These are phyloP conservation scores for Lagria hirta DNA, from an alignment of 2,888 invertebrate species.

Conservation along the genomic window DNA sequence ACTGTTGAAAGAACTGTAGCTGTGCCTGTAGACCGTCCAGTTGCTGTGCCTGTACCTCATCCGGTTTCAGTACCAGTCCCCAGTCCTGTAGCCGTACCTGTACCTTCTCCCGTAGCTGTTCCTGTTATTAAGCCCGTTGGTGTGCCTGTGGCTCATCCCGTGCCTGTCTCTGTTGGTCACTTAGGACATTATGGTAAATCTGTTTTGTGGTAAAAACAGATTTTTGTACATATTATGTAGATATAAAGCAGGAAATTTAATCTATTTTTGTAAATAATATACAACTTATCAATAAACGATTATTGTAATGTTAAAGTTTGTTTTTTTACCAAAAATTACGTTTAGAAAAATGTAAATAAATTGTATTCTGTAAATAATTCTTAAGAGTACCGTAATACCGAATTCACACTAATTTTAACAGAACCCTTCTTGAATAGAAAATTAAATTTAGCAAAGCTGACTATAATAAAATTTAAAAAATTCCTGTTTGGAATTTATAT, in stretches of 20 bases:
- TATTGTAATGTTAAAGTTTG: too few species aligned
- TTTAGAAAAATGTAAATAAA: too few species aligned
- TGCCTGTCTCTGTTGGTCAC: conserved; percentile 53
- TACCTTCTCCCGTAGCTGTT: conserved; percentile 43
- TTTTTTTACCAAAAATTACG: too few species aligned
- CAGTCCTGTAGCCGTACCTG: conserved; percentile 43
- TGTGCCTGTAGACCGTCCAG: conserved; percentile 60
- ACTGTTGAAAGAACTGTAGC: conserved; percentile 58
- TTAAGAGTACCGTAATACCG: too few species aligned
- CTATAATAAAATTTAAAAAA: too few species aligned
- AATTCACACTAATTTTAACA: too few species aligned
- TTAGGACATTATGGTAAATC: not conserved
- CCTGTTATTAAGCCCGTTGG: conserved; percentile 41
- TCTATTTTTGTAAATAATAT: conserved; percentile 22
- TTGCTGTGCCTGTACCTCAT: conserved; percentile 49
- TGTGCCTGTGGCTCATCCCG: conserved; percentile 53
- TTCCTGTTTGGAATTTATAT: too few species aligned
- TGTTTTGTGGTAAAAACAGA: conserved; percentile 6
- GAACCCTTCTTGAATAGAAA: too few species aligned
- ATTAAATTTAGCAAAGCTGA: too few species aligned
- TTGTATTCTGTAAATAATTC: too few species aligned
- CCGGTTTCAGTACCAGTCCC: conserved; percentile 48
- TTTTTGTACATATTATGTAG: not conserved
- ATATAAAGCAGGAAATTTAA: too few species aligned
- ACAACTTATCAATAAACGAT: conserved; percentile 11